Base-by-base conservation (phyloP, 2,888 invertebrate species). In the Leptinotarsa rubiginosa region DNA sequence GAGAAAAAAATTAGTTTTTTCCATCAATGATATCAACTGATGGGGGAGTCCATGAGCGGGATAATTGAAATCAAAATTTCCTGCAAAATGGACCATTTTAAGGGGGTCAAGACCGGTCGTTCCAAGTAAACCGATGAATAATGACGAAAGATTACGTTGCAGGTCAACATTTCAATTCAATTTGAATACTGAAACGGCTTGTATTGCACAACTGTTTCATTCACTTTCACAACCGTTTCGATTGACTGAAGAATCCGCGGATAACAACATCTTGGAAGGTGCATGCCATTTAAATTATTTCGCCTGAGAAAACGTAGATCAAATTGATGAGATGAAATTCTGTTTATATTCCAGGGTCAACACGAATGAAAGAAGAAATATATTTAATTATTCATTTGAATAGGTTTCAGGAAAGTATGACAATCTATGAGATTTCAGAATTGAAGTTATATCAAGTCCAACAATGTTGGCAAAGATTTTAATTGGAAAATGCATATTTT, bases 81-180 rank as follows among this genome's bases (percentile, higher is more conserved):
- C 41, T 41, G 41, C 41, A 41, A 41, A 41, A 41, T 41, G 41
- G 41, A 41, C 41, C 41, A 10, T 41, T 41, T 12, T 31, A 68
- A 68, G 18, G 54, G 31, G 68, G 68, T 68, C 68, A 68, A 68
- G 68, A 68, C 54, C 16, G 15, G 68, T 54, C 18, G 54, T 18
- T 54, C 16, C 68, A 18, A 54, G 68, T 68, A 41, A 41, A 56
- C 47, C 68, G 41, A 68, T 41, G 68, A 18, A 20, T 31, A 25
- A 18, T 68, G 68, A 68, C 20, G 68, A 54, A 68, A 68, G 3
- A 62, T 62, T 62, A 41, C 62, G 62, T 62, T 62, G 31, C 62
- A 41, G 62, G 62, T 62, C 31, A n/a, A 41, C 41, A 31, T 62
- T 62, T 62, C 13, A 31, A 62, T 50, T 15, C 62, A 15, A 62